A percentile compares a stretch with the other conserved stretches of the same genome.
phyloP scores from a whole-genome alignment of 2,888 invertebrate species.

The Chirona hameri region DNA sequence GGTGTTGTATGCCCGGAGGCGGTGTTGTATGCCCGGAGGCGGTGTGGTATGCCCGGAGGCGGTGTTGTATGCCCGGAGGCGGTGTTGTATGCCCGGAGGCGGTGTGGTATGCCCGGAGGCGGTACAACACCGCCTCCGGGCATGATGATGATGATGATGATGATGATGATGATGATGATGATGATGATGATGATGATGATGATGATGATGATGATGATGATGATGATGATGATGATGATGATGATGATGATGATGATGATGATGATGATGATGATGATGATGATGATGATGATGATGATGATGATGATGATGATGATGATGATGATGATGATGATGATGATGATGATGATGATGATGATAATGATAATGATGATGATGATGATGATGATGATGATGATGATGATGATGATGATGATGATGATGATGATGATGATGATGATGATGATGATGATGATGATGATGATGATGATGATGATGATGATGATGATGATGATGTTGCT shows the following conservation, averaged over 20 bases:
- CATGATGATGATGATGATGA: constrained; percentile 22
- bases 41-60: too few species aligned
- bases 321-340: constrained; percentile 22
- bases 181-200: constrained; percentile 22
- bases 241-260: constrained; percentile 22
- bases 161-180: constrained; percentile 12
- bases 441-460: constrained; percentile 22
- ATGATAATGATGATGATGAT: constrained; percentile 22
- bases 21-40: too few species aligned
- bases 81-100: too few species aligned
- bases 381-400: constrained; percentile 22
- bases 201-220: constrained; percentile 22
- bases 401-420: constrained; percentile 22
- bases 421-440: constrained; percentile 12
- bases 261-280: constrained; percentile 22
- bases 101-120: too few species aligned
- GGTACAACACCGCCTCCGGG: too few species aligned
- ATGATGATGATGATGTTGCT: too few species aligned
- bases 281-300: constrained; percentile 22
- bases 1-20: too few species aligned
- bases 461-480: constrained; percentile 9
- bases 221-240: constrained; percentile 12
- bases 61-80: too few species aligned
- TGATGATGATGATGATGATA: constrained; percentile 22
- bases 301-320: constrained; percentile 22